A percentile compares a stretch with the other conserved stretches of the same genome.
These are phyloP conservation scores for Pherbina coryleti DNA, from an alignment of 2,888 invertebrate species.

Conservation along the genomic window DNA sequence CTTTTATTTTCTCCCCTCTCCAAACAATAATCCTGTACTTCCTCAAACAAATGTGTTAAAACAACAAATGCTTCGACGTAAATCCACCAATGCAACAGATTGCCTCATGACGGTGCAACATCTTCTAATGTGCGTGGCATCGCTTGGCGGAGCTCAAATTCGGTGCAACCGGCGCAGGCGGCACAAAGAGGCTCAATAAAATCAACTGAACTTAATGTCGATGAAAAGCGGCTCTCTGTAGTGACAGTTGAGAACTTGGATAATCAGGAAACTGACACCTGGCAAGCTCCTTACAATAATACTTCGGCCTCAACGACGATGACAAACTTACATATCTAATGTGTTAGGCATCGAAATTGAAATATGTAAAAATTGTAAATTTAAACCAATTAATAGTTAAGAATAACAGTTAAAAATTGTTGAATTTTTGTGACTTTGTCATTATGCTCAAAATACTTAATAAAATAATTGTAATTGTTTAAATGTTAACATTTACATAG, in stretches of 20 bases:
- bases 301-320: conserved; percentile 54
- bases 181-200: conserved; percentile 37
- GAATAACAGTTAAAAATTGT: no score
- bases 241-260: conserved; percentile 50
- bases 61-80: neutral
- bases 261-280: conserved; percentile 19
- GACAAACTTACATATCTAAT: conserved; percentile 57
- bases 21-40: conserved; percentile 5
- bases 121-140: conserved; percentile 24
- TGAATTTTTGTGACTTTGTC: neutral
- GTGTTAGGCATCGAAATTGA: neutral
- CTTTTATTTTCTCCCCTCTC: conserved; percentile 32
- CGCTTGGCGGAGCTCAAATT: conserved; percentile 55
- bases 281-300: neutral
- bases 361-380: neutral
- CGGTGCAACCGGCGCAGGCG: conserved; percentile 51
- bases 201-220: neutral
- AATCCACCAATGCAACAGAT: neutral
- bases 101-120: neutral
- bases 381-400: neutral
- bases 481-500: no score
- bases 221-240: conserved; percentile 42
- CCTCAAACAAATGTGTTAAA: neutral
- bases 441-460: neutral
- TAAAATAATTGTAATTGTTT: neutral